Base-by-base conservation (phyloP, 2,797 vertebrate species). In the Coregonus suidteri region DNA sequence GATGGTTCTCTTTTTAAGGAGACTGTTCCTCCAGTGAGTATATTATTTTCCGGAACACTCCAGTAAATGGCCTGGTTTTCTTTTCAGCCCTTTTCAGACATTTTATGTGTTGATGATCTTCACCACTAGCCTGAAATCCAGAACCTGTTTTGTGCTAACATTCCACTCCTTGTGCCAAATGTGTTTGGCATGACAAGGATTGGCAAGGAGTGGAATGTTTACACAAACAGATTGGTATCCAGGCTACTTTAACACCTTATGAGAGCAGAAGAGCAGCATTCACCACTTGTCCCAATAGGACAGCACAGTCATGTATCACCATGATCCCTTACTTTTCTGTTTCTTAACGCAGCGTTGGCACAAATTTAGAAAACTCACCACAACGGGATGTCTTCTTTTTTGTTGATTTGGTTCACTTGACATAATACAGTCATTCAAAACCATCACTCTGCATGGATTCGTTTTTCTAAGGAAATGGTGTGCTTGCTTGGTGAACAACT, bases 21-120 rank as follows among this genome's bases (percentile, higher is more conserved):
- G 71, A 54, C 14, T 54, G 15, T 71, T 71, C 47, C 70, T 71
- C 47, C 70, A 3, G 70, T 54, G 71, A 73, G 71, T 35, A 31
- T 73, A 56, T 56, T 56, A 20, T 6, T 56, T 34, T 34, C 31
- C 71, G 0, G 31, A 13, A 73, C 30, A 56, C 31, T 47, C 11
- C 1, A 1, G 15, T 56, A 54, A 54, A 35, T n/a, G 71, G 16
- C 71, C 70, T 54, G 25, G 71, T 72, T 73, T 71, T 73, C 15
- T 35, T 31, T 34, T 35, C 31, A 67, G 31, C 31, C 1, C 6
- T 18, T n/a, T 59, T 7, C 16, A 59, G 2, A 2, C 31, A 67
- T 35, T 67, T 34, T 6, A 18, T 18, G 31, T 66, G 64, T 66
- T 31, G 65, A 34, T 35, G 65, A 67, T 31, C 30, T 34, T 15